These are phyloP conservation scores for Nycticebus coucang DNA, from an alignment of 2,113 vertebrate species.

Conservation along the genomic window DNA sequence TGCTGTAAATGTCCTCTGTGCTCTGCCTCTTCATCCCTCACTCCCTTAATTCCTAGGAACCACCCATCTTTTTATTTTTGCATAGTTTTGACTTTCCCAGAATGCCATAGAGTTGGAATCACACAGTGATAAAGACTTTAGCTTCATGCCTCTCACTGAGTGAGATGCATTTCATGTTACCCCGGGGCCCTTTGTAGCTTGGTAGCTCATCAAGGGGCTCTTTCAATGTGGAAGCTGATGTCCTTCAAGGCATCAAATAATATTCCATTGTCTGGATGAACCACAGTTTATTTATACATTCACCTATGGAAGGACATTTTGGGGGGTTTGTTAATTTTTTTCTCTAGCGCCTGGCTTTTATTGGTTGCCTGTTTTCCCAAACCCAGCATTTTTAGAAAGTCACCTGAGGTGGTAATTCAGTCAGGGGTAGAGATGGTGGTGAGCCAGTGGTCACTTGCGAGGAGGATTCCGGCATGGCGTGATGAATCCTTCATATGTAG, in stretches of 20 bases:
- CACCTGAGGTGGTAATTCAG: conserved; percentile 73
- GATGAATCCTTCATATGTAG: conserved; percentile 87
- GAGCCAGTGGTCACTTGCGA: background rate
- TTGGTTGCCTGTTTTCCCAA: conserved; percentile 74
- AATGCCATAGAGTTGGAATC: background rate
- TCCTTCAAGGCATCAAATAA: background rate
- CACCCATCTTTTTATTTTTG: background rate
- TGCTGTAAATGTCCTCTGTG: background rate
- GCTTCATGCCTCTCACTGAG: background rate
- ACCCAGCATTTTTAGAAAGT: conserved; percentile 71
- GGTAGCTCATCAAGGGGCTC: background rate
- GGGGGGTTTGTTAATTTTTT: too few species aligned
- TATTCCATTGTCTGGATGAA: background rate
- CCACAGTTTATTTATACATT: background rate
- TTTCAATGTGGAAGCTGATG: too few species aligned
- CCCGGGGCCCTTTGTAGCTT: background rate
- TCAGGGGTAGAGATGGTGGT: background rate
- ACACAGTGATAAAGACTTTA: background rate
- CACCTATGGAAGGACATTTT: background rate
- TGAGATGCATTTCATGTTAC: background rate
- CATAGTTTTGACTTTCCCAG: background rate
- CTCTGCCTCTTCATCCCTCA: background rate
- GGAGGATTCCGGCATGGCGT: rapidly evolving
- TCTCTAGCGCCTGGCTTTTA: conserved; percentile 65
- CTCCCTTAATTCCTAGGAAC: background rate